Conservation (phyloP, 2,888 invertebrate species). For the Eubasilissa splendida region DNA sequence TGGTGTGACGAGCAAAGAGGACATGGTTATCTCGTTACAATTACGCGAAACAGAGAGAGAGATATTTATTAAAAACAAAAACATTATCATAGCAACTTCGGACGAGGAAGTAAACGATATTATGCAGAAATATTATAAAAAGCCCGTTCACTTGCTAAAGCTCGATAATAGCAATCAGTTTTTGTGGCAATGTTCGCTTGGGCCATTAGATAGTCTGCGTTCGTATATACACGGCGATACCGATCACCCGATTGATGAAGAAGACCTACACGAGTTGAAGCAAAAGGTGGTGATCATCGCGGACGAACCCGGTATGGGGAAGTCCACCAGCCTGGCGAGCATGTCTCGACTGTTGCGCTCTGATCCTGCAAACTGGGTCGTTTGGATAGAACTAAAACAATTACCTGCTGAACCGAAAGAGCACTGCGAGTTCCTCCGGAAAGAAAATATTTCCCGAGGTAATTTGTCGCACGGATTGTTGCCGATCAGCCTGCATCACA, state of each 20-base stretch:
- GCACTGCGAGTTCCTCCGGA: too few relatives aligned
- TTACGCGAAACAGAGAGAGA: not conserved
- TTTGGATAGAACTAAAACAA: too few relatives aligned
- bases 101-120: too few relatives aligned
- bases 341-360: not conserved
- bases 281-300: not conserved
- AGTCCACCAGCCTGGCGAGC: slow-evolving; percentile 5
- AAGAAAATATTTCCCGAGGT: too few relatives aligned
- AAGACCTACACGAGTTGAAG: not conserved
- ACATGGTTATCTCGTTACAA: not conserved
- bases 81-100: too few relatives aligned
- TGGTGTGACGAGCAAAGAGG: not conserved
- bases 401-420: too few relatives aligned
- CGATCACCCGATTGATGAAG: not conserved
- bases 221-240: not conserved
- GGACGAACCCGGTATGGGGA: not conserved
- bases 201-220: not conserved
- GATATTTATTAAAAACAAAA: too few relatives aligned
- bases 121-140: too few relatives aligned
- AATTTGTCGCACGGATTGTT: too few relatives aligned
- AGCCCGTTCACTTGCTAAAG: too few relatives aligned
- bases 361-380: too few relatives aligned
- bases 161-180: not conserved
- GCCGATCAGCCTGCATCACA: not conserved
- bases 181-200: not conserved